Base-by-base conservation (phyloP, 2,888 invertebrate genomes). In the Conchocele bisecta region DNA sequence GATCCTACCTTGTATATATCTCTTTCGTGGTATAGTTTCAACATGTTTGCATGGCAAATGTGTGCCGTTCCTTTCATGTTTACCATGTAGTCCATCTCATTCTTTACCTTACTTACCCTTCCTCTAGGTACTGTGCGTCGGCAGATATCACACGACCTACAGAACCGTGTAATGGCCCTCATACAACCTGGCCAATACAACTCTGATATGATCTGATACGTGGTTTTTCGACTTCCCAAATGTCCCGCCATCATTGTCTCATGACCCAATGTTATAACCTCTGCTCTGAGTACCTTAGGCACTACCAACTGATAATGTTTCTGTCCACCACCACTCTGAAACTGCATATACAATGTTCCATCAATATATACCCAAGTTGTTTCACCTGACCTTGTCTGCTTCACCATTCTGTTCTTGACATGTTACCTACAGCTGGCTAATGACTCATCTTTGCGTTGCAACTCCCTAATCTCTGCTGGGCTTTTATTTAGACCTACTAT, bases 171-270 rank as follows among this genome's bases (percentile, higher is more conserved):
- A 7, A 68, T 56, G 48, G 71, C 71, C 13, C 57, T 29, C 13
- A 29, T 35, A 2, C 67, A n/a, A 24, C 63, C 58, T 29, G 69
- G 75, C 75, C 79, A 76, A 50, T 59, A 65, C 28, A 76, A 76
- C 39, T 54, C 37, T 29, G 48, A 39, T 11, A 42, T 28, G 1
- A 78, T 53, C 22, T 64, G 59, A 35, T 60, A 50, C 17, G 50
- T 31, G 7, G 70, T 77, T 22, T 42, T 42, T 50, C 57, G 57
- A 29, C 44, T 60, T 26, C 60, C 76, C 33, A 77, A 4, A 41
- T 76, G 68, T 33, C 72, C 73, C 20, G 60, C 54, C 56, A 75
- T 48, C 9, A 72, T 60, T 17, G 54, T 50, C 20, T 78, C 75
- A 65, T 78, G 75, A 29, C 68, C 75, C 17, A 75, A 26, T 33